phyloP scores from a whole-genome alignment of 2,888 invertebrate genomes.

The Thera obeliscata region DNA sequence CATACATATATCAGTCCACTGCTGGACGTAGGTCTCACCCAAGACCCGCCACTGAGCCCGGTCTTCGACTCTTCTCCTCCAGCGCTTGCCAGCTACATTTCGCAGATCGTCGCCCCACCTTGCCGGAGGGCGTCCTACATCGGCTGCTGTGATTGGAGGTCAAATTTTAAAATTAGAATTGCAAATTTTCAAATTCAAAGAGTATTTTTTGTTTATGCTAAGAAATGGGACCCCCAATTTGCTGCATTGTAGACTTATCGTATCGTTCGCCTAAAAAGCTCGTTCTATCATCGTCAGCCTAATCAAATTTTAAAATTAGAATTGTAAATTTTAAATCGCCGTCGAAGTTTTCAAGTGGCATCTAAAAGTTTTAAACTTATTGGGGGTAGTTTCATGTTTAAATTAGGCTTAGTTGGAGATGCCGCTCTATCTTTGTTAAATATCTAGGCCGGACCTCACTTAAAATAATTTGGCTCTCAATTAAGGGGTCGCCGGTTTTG shows the following conservation, averaged over 20 bases:
- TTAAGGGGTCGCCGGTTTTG: background rate
- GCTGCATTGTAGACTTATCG: background rate
- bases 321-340: constrained; percentile 31
- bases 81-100: too few relatives aligned
- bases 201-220: too few relatives aligned
- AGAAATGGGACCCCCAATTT: background rate
- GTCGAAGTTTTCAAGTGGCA: constrained; percentile 22
- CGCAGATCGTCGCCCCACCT: too few relatives aligned
- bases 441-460: constrained; percentile 1
- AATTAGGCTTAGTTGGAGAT: constrained; percentile 10
- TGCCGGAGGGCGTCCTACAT: too few relatives aligned
- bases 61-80: too few relatives aligned
- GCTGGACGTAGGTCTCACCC: too few relatives aligned
- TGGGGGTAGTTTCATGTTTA: constrained; percentile 10
- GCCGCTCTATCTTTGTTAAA: constrained; percentile 1
- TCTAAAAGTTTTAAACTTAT: constrained; percentile 24
- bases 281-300: constrained; percentile 17
- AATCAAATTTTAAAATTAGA: constrained; percentile 40
- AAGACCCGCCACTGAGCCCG: too few relatives aligned
- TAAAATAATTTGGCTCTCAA: constrained; percentile 5
- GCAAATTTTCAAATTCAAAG: too few relatives aligned
- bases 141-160: too few relatives aligned
- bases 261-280: background rate
- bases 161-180: too few relatives aligned
- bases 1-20: too few relatives aligned